A percentile compares a stretch with the other conserved stretches of the same genome.
These are phyloP conservation scores for Lutjanus erythropterus DNA, from an alignment of 2,113 vertebrate genomes.

Conservation along the genomic window DNA sequence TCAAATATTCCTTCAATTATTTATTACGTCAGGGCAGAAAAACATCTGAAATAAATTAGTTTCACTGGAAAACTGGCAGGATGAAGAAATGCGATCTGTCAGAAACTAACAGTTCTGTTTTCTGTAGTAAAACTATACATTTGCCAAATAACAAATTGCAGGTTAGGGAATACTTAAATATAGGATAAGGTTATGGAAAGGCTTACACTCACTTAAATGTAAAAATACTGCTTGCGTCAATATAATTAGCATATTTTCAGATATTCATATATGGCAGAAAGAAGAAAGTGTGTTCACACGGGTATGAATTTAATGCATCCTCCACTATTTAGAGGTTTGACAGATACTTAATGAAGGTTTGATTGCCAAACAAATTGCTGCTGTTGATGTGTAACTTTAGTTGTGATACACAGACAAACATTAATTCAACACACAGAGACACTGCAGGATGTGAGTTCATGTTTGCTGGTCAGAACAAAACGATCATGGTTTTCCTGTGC, in stretches of 20 bases:
- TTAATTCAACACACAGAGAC: neutral
- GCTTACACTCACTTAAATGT: neutral
- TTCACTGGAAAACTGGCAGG: neutral
- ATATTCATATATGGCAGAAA: neutral
- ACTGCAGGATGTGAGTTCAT: slow-evolving; percentile 15
- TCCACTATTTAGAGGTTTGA: neutral
- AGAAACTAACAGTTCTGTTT: neutral
- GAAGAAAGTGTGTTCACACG: neutral
- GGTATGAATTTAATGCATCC: neutral
- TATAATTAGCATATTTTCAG: neutral
- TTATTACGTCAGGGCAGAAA: neutral
- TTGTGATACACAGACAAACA: neutral
- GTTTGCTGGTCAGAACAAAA: neutral
- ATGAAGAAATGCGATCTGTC: neutral
- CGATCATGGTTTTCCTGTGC: neutral
- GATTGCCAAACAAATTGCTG: neutral
- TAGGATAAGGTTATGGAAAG: neutral
- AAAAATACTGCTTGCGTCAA: neutral
- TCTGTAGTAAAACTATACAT: neutral
- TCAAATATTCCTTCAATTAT: neutral
- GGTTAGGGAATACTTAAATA: neutral
- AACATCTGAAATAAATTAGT: neutral
- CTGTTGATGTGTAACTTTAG: neutral
- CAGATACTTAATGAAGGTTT: neutral
- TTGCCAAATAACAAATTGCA: neutral